These are phyloP conservation scores for Indri indri DNA, from an alignment of 2,113 vertebrate genomes.

Conservation along the genomic window DNA sequence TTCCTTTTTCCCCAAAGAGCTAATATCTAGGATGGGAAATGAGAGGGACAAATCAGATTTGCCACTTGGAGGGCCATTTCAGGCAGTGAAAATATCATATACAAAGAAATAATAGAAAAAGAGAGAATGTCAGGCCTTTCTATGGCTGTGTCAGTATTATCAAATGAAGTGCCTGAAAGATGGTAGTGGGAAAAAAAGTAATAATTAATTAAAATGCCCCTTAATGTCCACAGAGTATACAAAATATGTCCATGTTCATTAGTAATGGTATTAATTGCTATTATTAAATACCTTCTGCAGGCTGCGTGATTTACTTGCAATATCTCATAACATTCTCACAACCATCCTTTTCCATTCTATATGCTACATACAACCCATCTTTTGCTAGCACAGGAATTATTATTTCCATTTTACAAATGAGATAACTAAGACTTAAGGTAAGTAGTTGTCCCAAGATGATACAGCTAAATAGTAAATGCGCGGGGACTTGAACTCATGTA, in stretches of 20 bases:
- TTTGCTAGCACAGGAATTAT: not conserved
- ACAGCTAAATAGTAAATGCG: not conserved
- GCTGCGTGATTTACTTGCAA: not conserved
- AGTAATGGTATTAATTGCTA: not conserved
- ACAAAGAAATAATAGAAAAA: not conserved
- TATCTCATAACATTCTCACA: not conserved
- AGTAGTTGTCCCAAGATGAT: too few relatives aligned
- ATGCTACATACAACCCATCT: accelerated
- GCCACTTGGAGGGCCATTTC: accelerated
- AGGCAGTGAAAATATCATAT: not conserved
- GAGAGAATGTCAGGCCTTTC: not conserved
- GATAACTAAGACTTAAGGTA: not conserved
- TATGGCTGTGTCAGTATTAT: not conserved
- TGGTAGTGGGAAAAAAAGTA: not conserved
- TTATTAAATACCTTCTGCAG: not conserved
- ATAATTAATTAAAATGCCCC: not conserved
- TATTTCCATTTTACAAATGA: not conserved
- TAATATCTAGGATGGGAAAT: not conserved
- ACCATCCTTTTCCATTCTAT: not conserved
- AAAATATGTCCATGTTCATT: not conserved
- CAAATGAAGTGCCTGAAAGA: not conserved
- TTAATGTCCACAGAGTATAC: not conserved
- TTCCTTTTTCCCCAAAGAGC: not conserved
- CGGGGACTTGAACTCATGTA: accelerated
- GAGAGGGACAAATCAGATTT: not conserved